Conservation (phyloP, 1,140 invertebrate species). For the Eumaeus atala region DNA sequence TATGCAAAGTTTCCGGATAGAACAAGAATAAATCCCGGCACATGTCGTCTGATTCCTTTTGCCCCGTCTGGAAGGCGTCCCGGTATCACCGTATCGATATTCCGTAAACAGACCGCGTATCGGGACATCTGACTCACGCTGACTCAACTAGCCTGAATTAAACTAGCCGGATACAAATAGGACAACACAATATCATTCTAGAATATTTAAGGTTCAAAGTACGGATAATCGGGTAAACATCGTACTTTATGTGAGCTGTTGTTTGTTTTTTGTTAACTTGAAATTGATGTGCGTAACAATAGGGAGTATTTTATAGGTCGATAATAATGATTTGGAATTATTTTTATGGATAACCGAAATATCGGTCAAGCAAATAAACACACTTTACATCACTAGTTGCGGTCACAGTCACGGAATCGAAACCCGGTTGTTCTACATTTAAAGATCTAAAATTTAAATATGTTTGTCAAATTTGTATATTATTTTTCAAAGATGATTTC, state of each 20-base stretch:
- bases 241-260: no score
- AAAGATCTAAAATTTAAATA: no score
- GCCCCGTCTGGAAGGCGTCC: conserved; percentile 37
- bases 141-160: conserved; percentile 45
- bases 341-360: not conserved
- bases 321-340: no score
- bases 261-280: no score
- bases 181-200: conserved; percentile 11
- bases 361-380: not conserved
- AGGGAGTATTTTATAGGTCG: no score
- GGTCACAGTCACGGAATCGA: no score
- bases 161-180: conserved; percentile 27
- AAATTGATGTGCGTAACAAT: no score
- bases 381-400: no score
- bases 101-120: conserved; percentile 29
- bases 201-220: not conserved
- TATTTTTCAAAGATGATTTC: no score
- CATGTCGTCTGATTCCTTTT: conserved; percentile 34
- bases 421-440: no score
- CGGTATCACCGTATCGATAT: conserved; percentile 33
- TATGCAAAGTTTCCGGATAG: conserved; percentile 7
- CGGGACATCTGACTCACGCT: conserved; percentile 33
- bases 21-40: conserved; percentile 23
- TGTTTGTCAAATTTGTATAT: no score
- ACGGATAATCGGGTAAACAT: conserved; percentile 10